Evolutionary conservation across 53 echinoderm and acorn worm species (phyloP).

Genomic region (Actinopyga echinites): DNA sequence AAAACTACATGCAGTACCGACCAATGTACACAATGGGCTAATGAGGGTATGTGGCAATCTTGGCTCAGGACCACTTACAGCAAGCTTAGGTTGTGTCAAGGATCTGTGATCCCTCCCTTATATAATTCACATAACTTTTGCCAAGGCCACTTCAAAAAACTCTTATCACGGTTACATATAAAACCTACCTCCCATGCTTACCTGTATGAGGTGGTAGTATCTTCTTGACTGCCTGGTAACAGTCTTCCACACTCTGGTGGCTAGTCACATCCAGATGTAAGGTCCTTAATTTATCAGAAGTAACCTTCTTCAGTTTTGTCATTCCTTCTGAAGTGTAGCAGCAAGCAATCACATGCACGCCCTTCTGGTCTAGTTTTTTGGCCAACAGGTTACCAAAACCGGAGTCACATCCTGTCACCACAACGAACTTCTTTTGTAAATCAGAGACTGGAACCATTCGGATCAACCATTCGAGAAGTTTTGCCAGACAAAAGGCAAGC

Average conservation of each 20-base stretch:
- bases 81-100: too few species aligned
- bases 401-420: too few species aligned
- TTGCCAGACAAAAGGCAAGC: background rate
- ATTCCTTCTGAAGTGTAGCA: too few species aligned
- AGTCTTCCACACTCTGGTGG: slow-evolving; percentile 58
- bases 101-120: too few species aligned
- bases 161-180: too few species aligned
- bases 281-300: slow-evolving; percentile 45
- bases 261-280: slow-evolving; percentile 65
- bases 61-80: too few species aligned
- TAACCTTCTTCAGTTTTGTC: slow-evolving; percentile 24
- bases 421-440: slow-evolving; percentile 43
- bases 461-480: slow-evolving; percentile 23
- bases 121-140: too few species aligned
- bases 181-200: too few species aligned
- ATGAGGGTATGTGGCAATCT: too few species aligned
- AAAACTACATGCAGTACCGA: too few species aligned
- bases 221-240: slow-evolving; percentile 56
- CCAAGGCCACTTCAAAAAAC: too few species aligned
- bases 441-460: background rate
- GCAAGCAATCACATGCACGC: slow-evolving; percentile 72
- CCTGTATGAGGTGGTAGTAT: slow-evolving; percentile 55
- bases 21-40: too few species aligned
- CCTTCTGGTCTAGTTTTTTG: slow-evolving; percentile 62
- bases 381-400: slow-evolving; percentile 81